A percentile compares a stretch with the other conserved stretches of the same genome.
These are phyloP conservation scores for Otolemur crassicaudatus DNA, from an alignment of 2,797 vertebrate species.

Conservation along the genomic window DNA sequence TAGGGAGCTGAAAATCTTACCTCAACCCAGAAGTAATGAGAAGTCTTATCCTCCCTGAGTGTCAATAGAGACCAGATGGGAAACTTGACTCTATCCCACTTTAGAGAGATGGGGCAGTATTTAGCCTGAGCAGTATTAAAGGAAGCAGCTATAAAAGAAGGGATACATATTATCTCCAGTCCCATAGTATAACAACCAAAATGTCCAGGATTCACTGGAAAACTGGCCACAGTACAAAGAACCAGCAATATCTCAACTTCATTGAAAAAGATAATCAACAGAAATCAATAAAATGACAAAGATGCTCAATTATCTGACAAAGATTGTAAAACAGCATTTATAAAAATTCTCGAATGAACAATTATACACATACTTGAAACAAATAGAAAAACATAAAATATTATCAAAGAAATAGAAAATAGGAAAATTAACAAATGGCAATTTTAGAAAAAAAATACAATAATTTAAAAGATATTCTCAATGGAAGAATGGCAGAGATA, in stretches of 20 bases:
- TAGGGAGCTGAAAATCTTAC: neutral
- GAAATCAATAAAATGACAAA: neutral
- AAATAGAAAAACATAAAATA: neutral
- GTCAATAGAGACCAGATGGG: neutral
- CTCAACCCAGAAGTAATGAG: neutral
- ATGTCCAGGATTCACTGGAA: neutral
- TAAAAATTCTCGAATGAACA: neutral
- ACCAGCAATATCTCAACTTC: neutral
- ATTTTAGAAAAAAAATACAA: neutral
- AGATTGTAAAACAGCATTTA: neutral
- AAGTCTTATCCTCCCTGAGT: neutral
- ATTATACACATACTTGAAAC: neutral
- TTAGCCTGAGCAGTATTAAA: neutral
- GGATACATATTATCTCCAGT: neutral
- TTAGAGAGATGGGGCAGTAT: neutral
- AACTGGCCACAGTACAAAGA: neutral
- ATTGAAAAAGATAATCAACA: neutral
- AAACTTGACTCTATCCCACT: neutral
- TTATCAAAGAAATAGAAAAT: neutral
- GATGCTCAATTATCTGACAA: neutral
- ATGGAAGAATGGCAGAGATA: neutral
- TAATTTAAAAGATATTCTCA: neutral
- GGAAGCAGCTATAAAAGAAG: neutral
- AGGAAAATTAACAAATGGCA: neutral
- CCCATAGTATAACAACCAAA: neutral